These are phyloP conservation scores for Chaetoderma sp. DNA, from an alignment of 2,888 invertebrate genomes.

Conservation along the genomic window DNA sequence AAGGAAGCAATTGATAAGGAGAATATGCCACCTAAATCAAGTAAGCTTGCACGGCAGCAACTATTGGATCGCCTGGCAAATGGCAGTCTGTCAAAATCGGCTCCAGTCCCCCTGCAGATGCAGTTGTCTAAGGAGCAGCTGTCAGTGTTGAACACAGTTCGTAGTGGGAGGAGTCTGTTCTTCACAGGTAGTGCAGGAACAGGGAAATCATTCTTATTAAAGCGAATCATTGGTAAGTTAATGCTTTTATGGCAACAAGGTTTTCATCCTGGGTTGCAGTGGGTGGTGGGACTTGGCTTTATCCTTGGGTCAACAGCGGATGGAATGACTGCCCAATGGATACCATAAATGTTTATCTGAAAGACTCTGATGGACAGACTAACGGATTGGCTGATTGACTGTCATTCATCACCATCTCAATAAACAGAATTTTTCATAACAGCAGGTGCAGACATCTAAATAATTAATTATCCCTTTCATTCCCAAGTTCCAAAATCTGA, in stretches of 20 bases:
- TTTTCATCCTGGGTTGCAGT: neutral
- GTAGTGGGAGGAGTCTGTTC: constrained; percentile 79
- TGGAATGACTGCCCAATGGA: no score
- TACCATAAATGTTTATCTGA: no score
- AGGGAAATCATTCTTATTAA: constrained; percentile 90
- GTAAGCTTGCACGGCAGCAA: constrained; percentile 37
- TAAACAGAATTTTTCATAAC: no score
- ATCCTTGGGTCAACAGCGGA: no score
- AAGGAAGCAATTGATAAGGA: constrained; percentile 44
- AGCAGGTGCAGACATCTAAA: no score
- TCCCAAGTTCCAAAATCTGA: no score
- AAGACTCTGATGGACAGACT: no score
- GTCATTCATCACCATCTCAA: no score
- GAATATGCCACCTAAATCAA: constrained; percentile 38
- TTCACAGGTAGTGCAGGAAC: constrained; percentile 96
- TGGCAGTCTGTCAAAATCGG: neutral
- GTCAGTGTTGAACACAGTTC: constrained; percentile 81
- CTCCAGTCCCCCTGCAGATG: constrained; percentile 41
- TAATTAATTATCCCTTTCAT: no score
- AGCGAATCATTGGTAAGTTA: constrained; percentile 81
- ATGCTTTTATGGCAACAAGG: neutral
- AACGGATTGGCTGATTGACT: no score
- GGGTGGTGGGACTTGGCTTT: neutral
- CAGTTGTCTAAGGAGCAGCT: constrained; percentile 71
- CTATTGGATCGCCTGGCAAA: constrained; percentile 26